Evolutionary conservation across 2,888 invertebrate genomes (phyloP).

Genomic region (Nephrocerus scutellatus): DNA sequence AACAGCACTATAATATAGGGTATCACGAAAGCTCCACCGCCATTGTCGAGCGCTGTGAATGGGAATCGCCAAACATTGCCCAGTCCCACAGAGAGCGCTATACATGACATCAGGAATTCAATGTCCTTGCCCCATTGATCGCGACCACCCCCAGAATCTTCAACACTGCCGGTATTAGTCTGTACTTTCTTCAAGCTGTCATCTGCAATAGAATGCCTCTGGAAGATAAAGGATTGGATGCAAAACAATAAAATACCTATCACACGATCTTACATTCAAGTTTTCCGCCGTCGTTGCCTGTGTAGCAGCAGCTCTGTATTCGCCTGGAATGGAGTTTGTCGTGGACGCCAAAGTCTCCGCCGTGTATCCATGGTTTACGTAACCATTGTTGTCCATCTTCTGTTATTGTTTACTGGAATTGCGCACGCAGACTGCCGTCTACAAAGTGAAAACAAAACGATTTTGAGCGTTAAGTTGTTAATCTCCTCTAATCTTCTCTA

Average conservation of each 20-base stretch:
- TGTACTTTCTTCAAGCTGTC: too few species aligned
- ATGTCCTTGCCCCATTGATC: slow-evolving; percentile 55
- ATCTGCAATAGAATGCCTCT: too few species aligned
- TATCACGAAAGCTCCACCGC: slow-evolving; percentile 61
- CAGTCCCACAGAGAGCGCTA: slow-evolving; percentile 56
- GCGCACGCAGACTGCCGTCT: too few species aligned
- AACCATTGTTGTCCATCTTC: slow-evolving; percentile 23
- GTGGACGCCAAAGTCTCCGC: slow-evolving; percentile 31
- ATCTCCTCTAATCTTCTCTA: too few species aligned
- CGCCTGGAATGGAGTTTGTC: slow-evolving; percentile 32
- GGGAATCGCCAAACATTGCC: slow-evolving; percentile 65
- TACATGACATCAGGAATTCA: slow-evolving; percentile 59
- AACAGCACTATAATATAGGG: slow-evolving; percentile 59
- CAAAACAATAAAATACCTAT: too few species aligned
- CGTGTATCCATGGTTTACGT: slow-evolving; percentile 29
- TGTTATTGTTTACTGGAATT: slow-evolving; percentile 15
- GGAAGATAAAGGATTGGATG: too few species aligned
- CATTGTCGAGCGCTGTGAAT: slow-evolving; percentile 58
- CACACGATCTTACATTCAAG: slow-evolving; percentile 3
- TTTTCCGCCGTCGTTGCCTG: slow-evolving; percentile 7
- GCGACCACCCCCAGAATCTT: slow-evolving; percentile 22
- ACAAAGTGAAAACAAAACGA: too few species aligned
- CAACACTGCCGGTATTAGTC: background rate
- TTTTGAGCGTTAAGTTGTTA: too few species aligned
- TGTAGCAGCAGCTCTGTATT: slow-evolving; percentile 20